Evolutionary conservation across 2,113 vertebrate species (phyloP).

Genomic region (Hippolais icterina): DNA sequence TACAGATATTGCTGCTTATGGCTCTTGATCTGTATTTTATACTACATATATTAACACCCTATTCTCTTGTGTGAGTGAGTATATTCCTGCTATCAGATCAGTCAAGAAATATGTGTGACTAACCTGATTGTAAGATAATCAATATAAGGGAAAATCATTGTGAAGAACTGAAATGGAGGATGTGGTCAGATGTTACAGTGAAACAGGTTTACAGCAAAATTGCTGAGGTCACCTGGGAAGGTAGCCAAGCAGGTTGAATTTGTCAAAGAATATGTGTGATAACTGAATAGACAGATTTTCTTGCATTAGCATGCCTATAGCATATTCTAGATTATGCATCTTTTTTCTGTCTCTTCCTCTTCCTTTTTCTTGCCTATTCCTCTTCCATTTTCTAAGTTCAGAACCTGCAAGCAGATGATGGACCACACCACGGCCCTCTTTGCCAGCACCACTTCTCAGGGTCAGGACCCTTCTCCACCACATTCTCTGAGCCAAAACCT

Average conservation of each 20-base stretch:
- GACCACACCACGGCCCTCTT: rapidly evolving
- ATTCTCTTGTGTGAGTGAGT: neutral
- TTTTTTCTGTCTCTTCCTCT: neutral
- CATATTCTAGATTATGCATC: neutral
- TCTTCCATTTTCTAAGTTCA: neutral
- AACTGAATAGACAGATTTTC: neutral
- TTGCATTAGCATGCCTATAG: neutral
- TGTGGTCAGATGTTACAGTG: neutral
- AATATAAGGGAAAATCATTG: neutral
- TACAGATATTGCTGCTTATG: neutral
- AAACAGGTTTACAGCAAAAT: neutral
- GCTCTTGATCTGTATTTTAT: neutral
- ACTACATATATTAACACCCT: neutral
- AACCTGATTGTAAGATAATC: neutral
- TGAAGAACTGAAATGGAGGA: neutral
- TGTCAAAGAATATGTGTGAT: neutral
- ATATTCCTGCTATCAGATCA: neutral
- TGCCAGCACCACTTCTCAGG: neutral
- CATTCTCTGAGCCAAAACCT: neutral
- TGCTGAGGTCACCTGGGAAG: neutral
- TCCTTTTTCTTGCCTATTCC: neutral
- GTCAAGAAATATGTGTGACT: neutral
- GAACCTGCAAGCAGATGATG: neutral
- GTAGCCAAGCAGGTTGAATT: neutral
- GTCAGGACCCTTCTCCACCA: neutral